These are phyloP conservation scores for Norana najaformis DNA, from an alignment of 2,888 invertebrate species.

Conservation along the genomic window DNA sequence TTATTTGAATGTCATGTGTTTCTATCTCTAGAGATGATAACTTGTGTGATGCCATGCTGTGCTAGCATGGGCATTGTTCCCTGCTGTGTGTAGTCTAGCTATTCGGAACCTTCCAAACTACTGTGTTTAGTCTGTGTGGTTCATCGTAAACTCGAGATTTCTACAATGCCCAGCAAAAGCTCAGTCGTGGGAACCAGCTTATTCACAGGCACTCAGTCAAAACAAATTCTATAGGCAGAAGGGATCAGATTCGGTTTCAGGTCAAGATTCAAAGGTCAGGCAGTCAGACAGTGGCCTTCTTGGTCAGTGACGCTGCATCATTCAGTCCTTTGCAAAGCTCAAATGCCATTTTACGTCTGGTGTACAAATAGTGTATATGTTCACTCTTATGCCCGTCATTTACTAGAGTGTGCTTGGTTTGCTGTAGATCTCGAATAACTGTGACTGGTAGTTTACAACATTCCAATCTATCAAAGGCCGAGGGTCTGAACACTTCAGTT, in stretches of 20 bases:
- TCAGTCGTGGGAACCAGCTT: no score
- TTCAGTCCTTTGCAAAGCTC: no score
- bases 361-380: not conserved
- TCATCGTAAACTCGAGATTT: no score
- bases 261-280: no score
- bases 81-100: not conserved
- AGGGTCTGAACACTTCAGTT: constrained; percentile 42
- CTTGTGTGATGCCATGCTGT: no score
- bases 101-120: not conserved
- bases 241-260: no score
- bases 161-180: no score
- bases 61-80: not conserved
- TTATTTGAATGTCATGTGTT: not conserved
- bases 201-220: no score
- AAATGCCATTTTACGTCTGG: not conserved
- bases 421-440: constrained; percentile 40
- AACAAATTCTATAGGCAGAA: no score
- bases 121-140: not conserved
- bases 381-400: not conserved
- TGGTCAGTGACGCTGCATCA: no score
- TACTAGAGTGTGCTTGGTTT: not conserved
- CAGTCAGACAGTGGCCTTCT: no score
- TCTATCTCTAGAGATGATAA: not conserved
- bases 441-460: constrained; percentile 43
- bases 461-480: constrained; percentile 45